These are phyloP conservation scores for Sander lucioperca DNA, from an alignment of 2,113 vertebrate species.

Conservation along the genomic window DNA sequence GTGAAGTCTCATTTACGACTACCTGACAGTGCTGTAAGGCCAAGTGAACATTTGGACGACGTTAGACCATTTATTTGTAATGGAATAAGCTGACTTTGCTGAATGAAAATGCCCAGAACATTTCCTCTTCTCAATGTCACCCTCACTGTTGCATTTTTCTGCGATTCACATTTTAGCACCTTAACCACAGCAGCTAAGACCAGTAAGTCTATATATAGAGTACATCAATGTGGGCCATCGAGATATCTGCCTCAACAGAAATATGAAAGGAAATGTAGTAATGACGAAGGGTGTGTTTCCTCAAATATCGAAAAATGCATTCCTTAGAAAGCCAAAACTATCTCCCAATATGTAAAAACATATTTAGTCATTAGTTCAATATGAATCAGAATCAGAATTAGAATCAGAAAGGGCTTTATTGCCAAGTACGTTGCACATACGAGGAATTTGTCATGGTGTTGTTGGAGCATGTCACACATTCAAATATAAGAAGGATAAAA, in stretches of 20 bases:
- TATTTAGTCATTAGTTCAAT: neutral
- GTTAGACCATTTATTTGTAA: constrained; percentile 32
- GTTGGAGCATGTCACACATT: too few species aligned
- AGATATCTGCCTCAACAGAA: neutral
- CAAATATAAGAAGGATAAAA: too few species aligned
- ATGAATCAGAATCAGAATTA: too few species aligned
- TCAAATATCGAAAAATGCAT: neutral
- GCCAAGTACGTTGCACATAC: too few species aligned
- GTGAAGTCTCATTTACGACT: constrained; percentile 32
- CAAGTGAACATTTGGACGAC: constrained; percentile 30
- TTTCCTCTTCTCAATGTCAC: constrained; percentile 66
- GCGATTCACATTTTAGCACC: neutral
- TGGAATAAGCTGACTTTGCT: constrained; percentile 54
- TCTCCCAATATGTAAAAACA: neutral
- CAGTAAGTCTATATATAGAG: neutral
- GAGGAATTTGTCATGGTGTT: too few species aligned
- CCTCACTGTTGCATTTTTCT: constrained; percentile 4
- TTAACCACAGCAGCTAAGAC: neutral
- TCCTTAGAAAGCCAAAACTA: neutral
- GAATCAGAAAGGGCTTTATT: too few species aligned
- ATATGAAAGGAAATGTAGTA: neutral
- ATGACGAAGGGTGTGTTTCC: constrained; percentile 3
- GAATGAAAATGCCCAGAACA: constrained; percentile 41
- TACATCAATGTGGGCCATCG: neutral
- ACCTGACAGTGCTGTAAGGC: constrained; percentile 16